Conservation (phyloP, 2,113 vertebrate species). For the Leptobrachium ailaonicum region DNA sequence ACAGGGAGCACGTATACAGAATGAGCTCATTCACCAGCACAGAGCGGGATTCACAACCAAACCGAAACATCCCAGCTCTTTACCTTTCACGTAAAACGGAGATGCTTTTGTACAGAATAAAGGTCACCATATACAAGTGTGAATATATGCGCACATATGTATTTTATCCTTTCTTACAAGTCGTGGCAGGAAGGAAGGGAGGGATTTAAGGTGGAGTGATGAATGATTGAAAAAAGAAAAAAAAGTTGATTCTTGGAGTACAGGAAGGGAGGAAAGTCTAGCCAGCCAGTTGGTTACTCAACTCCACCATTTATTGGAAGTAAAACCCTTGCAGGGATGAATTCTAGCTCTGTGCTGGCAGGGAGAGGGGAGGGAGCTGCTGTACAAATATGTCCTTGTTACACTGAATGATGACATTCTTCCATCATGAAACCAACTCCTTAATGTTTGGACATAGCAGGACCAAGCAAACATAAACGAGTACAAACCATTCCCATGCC, state of each 20-base stretch:
- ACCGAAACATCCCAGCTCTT: constrained; percentile 37
- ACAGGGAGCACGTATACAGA: constrained; percentile 22
- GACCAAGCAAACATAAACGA: constrained; percentile 59
- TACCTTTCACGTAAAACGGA: constrained; percentile 38
- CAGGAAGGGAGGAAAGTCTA: constrained; percentile 91
- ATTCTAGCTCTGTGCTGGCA: constrained; percentile 84
- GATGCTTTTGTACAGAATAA: constrained; percentile 53
- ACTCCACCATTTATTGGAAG: constrained; percentile 81
- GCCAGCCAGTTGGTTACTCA: constrained; percentile 71
- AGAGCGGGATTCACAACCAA: constrained; percentile 50
- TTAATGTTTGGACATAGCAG: constrained; percentile 68
- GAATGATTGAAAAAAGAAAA: constrained; percentile 43
- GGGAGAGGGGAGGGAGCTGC: constrained; percentile 70
- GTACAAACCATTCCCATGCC: background rate
- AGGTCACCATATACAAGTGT: constrained; percentile 53
- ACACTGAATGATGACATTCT: constrained; percentile 74
- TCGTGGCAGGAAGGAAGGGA: constrained; percentile 84
- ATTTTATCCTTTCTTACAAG: constrained; percentile 61
- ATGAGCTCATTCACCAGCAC: constrained; percentile 42
- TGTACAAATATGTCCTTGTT: constrained; percentile 85
- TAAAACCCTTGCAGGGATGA: constrained; percentile 75
- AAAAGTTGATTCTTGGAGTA: constrained; percentile 71
- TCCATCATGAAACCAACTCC: constrained; percentile 73
- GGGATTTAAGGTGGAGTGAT: constrained; percentile 57
- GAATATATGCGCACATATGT: constrained; percentile 31